Base-by-base conservation (phyloP, 2,888 invertebrate genomes). In the Oligia fasciuncula region DNA sequence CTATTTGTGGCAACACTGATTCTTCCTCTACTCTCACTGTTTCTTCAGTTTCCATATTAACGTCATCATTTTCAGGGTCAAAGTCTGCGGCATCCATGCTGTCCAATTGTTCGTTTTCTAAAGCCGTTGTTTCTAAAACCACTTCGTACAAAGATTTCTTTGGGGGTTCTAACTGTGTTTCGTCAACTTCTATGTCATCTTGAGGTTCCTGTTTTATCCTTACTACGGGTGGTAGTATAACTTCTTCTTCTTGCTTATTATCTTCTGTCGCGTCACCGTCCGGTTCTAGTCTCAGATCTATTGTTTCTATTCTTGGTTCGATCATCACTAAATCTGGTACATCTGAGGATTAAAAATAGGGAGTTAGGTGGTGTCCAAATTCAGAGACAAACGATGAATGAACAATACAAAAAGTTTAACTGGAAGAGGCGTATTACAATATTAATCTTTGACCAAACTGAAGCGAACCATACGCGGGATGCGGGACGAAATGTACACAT, bases 221-320 rank as follows among this genome's bases (percentile, higher is more conserved):
- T 6, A 92, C 77, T 81, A 9, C 14, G n/a, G 72, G 60, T 78
- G 83, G 60, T 46, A 29, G 35, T 9, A 62, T 9, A 77, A 1
- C 35, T 62, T 49, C 76, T 60, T 49, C 29, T 40, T 74, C 69
- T 35, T 80, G 73, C 11, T 72, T 72, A 8, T 46, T 54, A 35
- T 77, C 19, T 40, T 85, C 80, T 6, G 79, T 69, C 19, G 90
- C 92, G 2, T 84, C 77, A 49, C 94, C 95, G 0, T 95, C 95
- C 4, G 93, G 93, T 49, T 94, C 93, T 0, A 87, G 23, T 90
- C 92, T 29, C 95, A 86, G 66, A 73, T 94, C 93, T 65, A 96
- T 95, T 0, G 94, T 95, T 87, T 96, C 96, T 35, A 96, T 91
- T 4, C 85, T 87, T 13, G 93, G 93, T 85, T 96, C 96, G 4